Evolutionary conservation across 2,888 invertebrate species (phyloP), one percentile per base, ranked within the genome.

Genomic region (Rhopalosiphum nymphaeae): DNA sequence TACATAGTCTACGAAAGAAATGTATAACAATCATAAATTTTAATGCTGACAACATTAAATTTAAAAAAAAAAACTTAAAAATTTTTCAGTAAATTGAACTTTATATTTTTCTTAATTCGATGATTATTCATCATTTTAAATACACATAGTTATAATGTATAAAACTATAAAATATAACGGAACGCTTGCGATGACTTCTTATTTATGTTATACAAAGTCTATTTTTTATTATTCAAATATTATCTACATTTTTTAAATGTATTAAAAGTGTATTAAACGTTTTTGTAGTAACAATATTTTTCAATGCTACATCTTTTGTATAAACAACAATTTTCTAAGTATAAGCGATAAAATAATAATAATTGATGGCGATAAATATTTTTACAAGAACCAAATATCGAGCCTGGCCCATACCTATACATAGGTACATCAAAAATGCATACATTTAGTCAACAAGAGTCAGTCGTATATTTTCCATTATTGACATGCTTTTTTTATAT

Each of bases 171-270:
- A 13, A 57, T 57, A 26, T 57, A 57, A 26, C 26, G 11, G 57
- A 57, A 57, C 9, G 26, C n/a, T 67, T n/a, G 67, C n/a, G 5
- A n/a, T 67, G 25, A 13, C 13, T n/a, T n/a, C 4, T 0, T n/a
- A 67, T 67, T 67, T 67, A 67, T n/a, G n/a, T n/a, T 13, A n/a
- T 67, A 67, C 13, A 67, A 67, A n/a, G n/a, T 67, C 13, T 67
- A 67, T 67, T 67, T 67, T 61, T 67, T 67, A 67, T 67, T 67
- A 67, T 67, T 67, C 13, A 67, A 67, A 67, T 67, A 67, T n/a
- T 67, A 67, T 67, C n/a, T n/a, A n/a, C 16, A 67, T 61, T 61
- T 61, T 61, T 61, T 11, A 61, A 61, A 61, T 61, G 3, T 11
- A 61, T 29, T n/a, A n/a, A n/a, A 29, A 61, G 29, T 3, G 11